phyloP scores from a whole-genome alignment of 2,113 vertebrate species.

The Ailuropoda melanoleuca region DNA sequence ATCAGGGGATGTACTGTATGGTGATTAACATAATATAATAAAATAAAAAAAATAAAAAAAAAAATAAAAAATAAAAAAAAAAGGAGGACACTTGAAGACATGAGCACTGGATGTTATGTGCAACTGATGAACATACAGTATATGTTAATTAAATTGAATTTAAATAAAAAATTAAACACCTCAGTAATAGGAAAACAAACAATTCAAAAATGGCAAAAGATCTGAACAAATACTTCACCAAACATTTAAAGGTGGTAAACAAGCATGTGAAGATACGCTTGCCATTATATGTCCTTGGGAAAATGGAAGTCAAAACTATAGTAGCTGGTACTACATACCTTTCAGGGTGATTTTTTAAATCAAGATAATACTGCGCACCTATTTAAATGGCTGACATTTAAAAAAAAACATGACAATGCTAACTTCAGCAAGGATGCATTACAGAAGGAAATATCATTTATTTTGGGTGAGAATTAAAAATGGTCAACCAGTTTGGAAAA shows the following conservation, averaged over 20 bases:
- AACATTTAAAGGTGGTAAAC: not conserved
- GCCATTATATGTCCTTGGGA: not conserved
- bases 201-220: not conserved
- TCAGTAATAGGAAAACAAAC: not conserved
- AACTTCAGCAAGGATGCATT: not conserved
- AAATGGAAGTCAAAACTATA: not conserved
- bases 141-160: no score
- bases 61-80: no score
- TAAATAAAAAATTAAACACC: no score
- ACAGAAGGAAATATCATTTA: not conserved
- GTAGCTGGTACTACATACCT: not conserved
- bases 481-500: not conserved
- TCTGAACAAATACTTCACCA: not conserved
- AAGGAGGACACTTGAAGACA: no score
- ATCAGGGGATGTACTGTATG: no score
- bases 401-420: not conserved
- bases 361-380: not conserved
- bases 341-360: not conserved
- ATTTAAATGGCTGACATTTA: not conserved
- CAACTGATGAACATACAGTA: no score
- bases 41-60: no score
- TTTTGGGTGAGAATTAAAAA: not conserved
- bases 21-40: no score
- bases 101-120: no score
- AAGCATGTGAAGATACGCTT: not conserved